Evolutionary conservation across 2,113 vertebrate genomes (phyloP), one percentile per base, ranked within the genome.

Genomic region (Alligator mississippiensis): DNA sequence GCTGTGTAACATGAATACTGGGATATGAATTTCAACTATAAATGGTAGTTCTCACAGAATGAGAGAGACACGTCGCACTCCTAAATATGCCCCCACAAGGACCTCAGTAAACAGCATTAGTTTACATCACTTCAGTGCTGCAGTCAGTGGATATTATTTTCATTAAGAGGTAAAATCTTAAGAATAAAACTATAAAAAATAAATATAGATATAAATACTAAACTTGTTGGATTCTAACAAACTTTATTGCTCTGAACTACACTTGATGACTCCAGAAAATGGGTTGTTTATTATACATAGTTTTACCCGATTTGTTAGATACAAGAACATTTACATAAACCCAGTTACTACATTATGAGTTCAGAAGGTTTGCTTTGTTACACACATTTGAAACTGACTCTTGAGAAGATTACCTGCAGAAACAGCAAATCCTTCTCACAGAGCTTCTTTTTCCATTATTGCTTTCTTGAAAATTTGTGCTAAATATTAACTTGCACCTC

Each of bases 401-500:
- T 77, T 91, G 70, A 10, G 14, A 94, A 95, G 90, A 95, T 95
- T 92, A 97, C 96, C 91, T 96, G 97, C 97, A 97, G 96, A 97
- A 98, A 97, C 83, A 94, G 97, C 98, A 98, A 95, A 97, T 95
- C 82, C 77, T 95, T 89, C 77, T 68, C 96, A 94, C 1, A 0
- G 75, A 93, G 38, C 19, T 83, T 74, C 97, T 98, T 98, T 98
- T 98, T 98, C 90, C 68, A 95, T 97, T 97, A 98, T 96, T 97
- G 97, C 89, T 72, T 96, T 98, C 96, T 95, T 94, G 59, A 90
- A 95, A 93, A 95, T 91, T 95, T 90, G 86, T 95, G 93, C 97
- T 97, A 97, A 97, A 97, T 96, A 98, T 97, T 98, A 98, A 98
- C 97, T 93, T 95, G 91, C 92, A 97, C 94, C 96, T 97, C 96